Evolutionary conservation across 2,113 vertebrate genomes (phyloP), one percentile per base, ranked within the genome.

Genomic region (Uropsilus gracilis): DNA sequence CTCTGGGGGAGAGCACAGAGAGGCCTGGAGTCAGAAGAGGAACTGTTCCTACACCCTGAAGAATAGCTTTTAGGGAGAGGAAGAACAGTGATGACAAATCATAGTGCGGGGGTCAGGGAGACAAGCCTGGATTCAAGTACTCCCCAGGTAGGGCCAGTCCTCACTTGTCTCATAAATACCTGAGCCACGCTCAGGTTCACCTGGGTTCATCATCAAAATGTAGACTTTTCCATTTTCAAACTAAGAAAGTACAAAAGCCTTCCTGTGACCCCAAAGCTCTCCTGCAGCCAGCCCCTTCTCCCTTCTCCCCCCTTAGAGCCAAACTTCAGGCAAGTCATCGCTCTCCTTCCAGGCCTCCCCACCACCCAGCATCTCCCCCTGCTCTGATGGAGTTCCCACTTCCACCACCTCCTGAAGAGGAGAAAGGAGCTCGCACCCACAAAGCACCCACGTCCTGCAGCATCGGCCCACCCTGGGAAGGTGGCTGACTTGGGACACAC

Each of bases 151-250:
- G 48, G n/a, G 48, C 48, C 48, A 12, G 48, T 14, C 7, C 48
- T 3, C 48, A 50, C 48, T 14, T 13, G 53, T 53, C 80, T 55
- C 66, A 32, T 64, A 34, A 75, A 80, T 3, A n/a, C 14, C n/a
- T 24, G 9, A 76, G 59, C 28, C 28, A 3, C 12, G 50, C 14
- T n/a, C n/a, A 66, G 81, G 50, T 37, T 17, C 34, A 78, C 34
- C 22, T 39, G 37, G 75, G 89, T 86, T 81, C 87, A 86, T 81
- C 55, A 77, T 66, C 17, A 18, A 55, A 48, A 91, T 32, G 42
- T 68, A 64, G n/a, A n/a, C n/a, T 68, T 72, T 89, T 89, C 63
- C 44, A 72, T 71, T 57, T 94, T 61, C 53, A 94, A 96, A 48
- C 86, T 57, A 39, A 28, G 34, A 83, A 64, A 32, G 6, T 24